A percentile compares a stretch with the other conserved stretches of the same genome.
These are phyloP conservation scores for Muntiacus reevesi DNA, from an alignment of 2,113 vertebrate genomes.

Conservation along the genomic window DNA sequence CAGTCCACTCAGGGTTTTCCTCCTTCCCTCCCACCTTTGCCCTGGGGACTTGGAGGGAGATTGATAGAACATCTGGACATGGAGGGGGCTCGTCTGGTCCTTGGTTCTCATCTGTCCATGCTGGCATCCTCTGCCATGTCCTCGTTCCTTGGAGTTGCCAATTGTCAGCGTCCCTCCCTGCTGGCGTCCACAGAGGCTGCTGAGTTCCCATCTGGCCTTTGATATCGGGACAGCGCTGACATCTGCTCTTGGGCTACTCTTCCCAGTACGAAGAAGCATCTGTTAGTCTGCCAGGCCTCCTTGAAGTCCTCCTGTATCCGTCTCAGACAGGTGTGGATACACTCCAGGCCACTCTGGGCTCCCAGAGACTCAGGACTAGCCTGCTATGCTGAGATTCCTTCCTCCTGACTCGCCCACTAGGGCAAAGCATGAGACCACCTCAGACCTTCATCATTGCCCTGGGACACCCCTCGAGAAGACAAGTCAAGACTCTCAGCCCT, in stretches of 20 bases:
- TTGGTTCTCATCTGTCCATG: not conserved
- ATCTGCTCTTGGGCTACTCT: slow-evolving; percentile 37
- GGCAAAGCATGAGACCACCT: not conserved
- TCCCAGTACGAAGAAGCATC: not conserved
- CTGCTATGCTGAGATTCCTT: not conserved
- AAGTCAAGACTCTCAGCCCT: not conserved
- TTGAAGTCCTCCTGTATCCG: not conserved
- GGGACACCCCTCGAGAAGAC: rapidly evolving
- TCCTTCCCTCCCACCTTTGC: not conserved
- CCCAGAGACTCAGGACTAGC: not conserved
- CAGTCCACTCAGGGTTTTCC: not conserved
- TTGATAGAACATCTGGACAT: slow-evolving; percentile 33
- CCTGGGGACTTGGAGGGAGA: not conserved
- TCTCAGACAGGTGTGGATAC: not conserved
- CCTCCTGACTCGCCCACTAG: not conserved
- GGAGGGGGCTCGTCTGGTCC: not conserved
- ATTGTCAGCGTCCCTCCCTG: not conserved
- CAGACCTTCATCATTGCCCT: not conserved
- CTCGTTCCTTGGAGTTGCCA: not conserved
- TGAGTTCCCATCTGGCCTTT: slow-evolving; percentile 59
- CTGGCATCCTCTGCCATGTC: not conserved
- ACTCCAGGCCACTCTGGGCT: not conserved
- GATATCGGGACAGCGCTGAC: not conserved
- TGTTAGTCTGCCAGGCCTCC: not conserved
- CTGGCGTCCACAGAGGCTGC: not conserved